Base-by-base conservation (phyloP, 2,113 vertebrate genomes). In the Rhizomys pruinosus region DNA sequence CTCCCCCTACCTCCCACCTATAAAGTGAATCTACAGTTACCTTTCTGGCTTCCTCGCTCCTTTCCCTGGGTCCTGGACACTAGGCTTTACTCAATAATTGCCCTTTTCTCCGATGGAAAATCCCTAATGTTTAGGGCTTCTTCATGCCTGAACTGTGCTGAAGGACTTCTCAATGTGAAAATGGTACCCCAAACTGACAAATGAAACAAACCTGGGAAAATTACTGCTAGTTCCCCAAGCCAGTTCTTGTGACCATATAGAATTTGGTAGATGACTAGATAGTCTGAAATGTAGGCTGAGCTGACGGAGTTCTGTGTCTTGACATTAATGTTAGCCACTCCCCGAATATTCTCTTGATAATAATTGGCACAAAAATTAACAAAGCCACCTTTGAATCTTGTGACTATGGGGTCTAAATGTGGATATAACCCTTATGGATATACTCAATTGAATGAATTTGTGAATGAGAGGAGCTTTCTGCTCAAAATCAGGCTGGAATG, bases 131-230 rank as follows among this genome's bases (percentile, higher is more conserved):
- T 81, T 25, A 73, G 73, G 37, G 4, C 68, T 61, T 64, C 44
- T 19, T 90, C 9, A 16, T 44, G 63, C 17, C 55, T 63, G 69
- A 76, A 76, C 76, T 61, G 59, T 44, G 82, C 16, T 81, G 42
- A 87, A 91, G 68, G 92, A 87, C n/a, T 94, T 92, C 63, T 78
- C 78, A 78, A 11, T 52, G 73, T 94, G 34, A 89, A 87, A 77
- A 72, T 19, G 84, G 34, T 55, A 94, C 44, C 55, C 27, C 55
- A 90, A 89, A 69, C 32, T 23, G 39, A 29, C 63, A 86, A 55
- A 42, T 69, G 68, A 94, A 82, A 66, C 23, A 72, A 23, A 91
- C 9, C 47, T 32, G 29, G 47, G 32, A 57, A 85, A 11, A 86
- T 64, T 47, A n/a, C 63, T 34, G 5, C 37, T 72, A 55, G 39